A percentile compares a stretch with the other conserved stretches of the same genome.
Conservation (phyloP, 1,140 invertebrate genomes). For the Radopholus similis region DNA sequence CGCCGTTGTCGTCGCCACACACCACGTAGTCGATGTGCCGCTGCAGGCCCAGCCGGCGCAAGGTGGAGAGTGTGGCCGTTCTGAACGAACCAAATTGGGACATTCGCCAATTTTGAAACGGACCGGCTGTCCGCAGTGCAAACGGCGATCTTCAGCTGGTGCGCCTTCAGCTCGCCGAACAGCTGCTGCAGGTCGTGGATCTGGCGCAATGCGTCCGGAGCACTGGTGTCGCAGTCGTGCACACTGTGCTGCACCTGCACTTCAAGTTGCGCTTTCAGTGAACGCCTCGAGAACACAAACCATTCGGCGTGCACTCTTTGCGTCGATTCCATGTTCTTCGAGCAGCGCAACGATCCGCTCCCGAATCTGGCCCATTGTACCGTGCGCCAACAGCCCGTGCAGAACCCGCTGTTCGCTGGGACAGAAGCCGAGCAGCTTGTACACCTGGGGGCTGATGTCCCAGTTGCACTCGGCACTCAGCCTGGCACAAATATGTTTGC, state of each 20-base stretch:
- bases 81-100: too few relatives aligned
- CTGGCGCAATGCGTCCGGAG: slow-evolving; percentile 44
- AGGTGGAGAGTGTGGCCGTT: slow-evolving; percentile 58
- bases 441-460: slow-evolving; percentile 58
- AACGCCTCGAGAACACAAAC: too few relatives aligned
- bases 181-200: slow-evolving; percentile 61
- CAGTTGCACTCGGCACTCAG: slow-evolving; percentile 37
- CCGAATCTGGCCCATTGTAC: slow-evolving; percentile 61
- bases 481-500: slow-evolving; percentile 30
- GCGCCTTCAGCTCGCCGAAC: slow-evolving; percentile 61
- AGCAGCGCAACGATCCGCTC: slow-evolving; percentile 59
- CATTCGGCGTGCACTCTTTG: too few relatives aligned
- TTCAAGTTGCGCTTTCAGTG: too few relatives aligned
- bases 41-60: slow-evolving; percentile 57
- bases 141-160: slow-evolving; percentile 64
- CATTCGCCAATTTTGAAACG: too few relatives aligned
- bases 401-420: slow-evolving; percentile 51
- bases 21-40: slow-evolving; percentile 61
- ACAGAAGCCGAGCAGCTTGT: slow-evolving; percentile 62
- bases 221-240: too few relatives aligned
- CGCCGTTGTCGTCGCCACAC: slow-evolving; percentile 63
- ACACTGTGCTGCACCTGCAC: slow-evolving; percentile 36
- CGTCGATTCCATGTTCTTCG: slow-evolving; percentile 58
- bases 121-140: slow-evolving; percentile 63
- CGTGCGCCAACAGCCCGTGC: slow-evolving; percentile 63